Evolutionary conservation across 1,140 invertebrate species (phyloP).

Genomic region (Aphidius ervi): DNA sequence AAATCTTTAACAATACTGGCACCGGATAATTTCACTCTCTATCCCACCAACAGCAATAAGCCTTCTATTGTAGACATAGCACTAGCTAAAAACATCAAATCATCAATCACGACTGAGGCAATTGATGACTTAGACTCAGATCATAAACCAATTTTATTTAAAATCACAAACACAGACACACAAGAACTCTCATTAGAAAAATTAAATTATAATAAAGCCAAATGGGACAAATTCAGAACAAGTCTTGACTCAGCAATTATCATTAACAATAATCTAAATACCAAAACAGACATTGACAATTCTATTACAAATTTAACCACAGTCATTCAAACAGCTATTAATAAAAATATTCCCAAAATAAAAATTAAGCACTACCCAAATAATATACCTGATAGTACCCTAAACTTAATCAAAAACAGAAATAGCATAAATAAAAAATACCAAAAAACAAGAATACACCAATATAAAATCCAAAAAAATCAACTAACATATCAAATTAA

Average conservation of each 20-base stretch:
- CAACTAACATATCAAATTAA: not conserved
- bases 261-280: slow-evolving; percentile 1
- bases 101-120: not conserved
- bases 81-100: not conserved
- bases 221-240: slow-evolving; percentile 12
- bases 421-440: not conserved
- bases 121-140: slow-evolving; percentile 10
- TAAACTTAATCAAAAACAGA: not conserved
- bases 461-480: not conserved
- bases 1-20: not conserved
- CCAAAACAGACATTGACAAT: not conserved
- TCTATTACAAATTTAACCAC: not conserved
- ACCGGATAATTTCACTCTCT: not conserved
- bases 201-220: slow-evolving; percentile 11
- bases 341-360: not conserved
- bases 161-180: not conserved
- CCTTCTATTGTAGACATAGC: not conserved
- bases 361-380: not conserved
- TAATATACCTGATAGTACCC: not conserved
- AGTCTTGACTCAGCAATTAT: not conserved
- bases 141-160: slow-evolving; percentile 4
- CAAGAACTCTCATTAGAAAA: not conserved
- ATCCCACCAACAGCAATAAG: not conserved
- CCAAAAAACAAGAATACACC: not conserved
- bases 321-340: not conserved